Evolutionary conservation across 2,113 vertebrate genomes (phyloP).

Genomic region (Lophius piscatorius): DNA sequence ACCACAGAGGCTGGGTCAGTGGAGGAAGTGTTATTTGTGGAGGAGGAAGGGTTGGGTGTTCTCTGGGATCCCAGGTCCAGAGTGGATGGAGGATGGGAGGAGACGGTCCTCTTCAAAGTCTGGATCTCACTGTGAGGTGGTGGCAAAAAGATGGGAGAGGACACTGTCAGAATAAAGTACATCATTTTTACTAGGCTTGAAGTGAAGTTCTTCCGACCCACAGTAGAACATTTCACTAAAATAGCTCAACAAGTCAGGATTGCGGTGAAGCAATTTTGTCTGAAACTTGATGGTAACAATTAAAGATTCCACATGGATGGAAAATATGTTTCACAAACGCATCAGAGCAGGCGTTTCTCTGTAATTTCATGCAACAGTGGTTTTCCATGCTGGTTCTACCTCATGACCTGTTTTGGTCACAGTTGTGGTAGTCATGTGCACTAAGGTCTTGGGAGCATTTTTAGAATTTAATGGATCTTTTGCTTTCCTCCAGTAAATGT

Average conservation of each 20-base stretch:
- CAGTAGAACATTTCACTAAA: not conserved
- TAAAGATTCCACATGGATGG: slow-evolving; percentile 5
- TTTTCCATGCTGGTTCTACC: slow-evolving; percentile 7
- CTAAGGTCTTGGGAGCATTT: slow-evolving; percentile 8
- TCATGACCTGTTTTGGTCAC: slow-evolving; percentile 16
- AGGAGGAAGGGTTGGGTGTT: slow-evolving; percentile 64
- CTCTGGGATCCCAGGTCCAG: slow-evolving; percentile 74
- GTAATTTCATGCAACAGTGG: slow-evolving; percentile 16
- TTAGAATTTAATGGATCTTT: slow-evolving; percentile 8
- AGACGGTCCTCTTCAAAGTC: slow-evolving; percentile 85
- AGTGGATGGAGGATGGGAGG: slow-evolving; percentile 67
- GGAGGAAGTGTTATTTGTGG: slow-evolving; percentile 28
- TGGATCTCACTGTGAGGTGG: slow-evolving; percentile 88
- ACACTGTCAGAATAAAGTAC: not conserved
- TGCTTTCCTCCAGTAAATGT: not conserved
- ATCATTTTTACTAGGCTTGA: not conserved
- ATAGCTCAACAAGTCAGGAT: not conserved
- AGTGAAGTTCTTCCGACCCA: not conserved
- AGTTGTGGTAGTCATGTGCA: slow-evolving; percentile 15
- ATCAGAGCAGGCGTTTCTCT: slow-evolving; percentile 10
- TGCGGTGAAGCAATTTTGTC: slow-evolving; percentile 4
- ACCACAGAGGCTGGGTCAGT: slow-evolving; percentile 57
- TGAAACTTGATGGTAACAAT: slow-evolving; percentile 5
- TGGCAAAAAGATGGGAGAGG: not conserved
- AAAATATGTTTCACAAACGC: not conserved